A percentile compares a stretch with the other conserved stretches of the same genome.
phyloP scores from a whole-genome alignment of 2,888 invertebrate genomes.

The Bibio marci region DNA sequence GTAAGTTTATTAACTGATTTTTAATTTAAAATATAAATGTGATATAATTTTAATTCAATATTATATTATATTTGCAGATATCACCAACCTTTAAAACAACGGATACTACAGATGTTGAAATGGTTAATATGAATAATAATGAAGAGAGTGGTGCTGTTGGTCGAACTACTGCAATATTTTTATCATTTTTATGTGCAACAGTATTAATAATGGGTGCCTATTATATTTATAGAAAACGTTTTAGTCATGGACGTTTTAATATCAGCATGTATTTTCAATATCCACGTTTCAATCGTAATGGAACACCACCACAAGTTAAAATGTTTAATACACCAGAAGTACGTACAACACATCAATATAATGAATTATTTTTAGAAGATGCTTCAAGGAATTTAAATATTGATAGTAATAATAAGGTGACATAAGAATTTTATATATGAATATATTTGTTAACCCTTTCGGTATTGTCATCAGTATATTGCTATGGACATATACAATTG shows the following conservation, averaged over 20 bases:
- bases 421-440: too few species aligned
- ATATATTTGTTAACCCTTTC: too few species aligned
- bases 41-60: too few species aligned
- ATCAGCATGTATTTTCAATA: conserved; percentile 28
- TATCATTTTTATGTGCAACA: background rate
- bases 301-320: conserved; percentile 3
- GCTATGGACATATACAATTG: too few species aligned
- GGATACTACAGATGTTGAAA: too few species aligned
- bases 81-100: too few species aligned
- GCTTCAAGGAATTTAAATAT: background rate
- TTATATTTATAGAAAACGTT: background rate
- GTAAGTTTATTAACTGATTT: conserved; percentile 4
- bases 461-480: too few species aligned
- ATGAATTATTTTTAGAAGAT: background rate
- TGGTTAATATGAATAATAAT: too few species aligned
- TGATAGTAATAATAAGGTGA: background rate
- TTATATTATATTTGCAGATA: too few species aligned
- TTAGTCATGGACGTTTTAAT: background rate
- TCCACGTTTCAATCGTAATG: conserved; percentile 13
- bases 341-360: background rate
- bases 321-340: conserved; percentile 2
- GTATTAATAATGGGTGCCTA: background rate
- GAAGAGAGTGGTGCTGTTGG: too few species aligned
- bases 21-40: too few species aligned
- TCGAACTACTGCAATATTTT: background rate